These are phyloP conservation scores for Gortyna flavago DNA, from an alignment of 2,888 invertebrate species.

Conservation along the genomic window DNA sequence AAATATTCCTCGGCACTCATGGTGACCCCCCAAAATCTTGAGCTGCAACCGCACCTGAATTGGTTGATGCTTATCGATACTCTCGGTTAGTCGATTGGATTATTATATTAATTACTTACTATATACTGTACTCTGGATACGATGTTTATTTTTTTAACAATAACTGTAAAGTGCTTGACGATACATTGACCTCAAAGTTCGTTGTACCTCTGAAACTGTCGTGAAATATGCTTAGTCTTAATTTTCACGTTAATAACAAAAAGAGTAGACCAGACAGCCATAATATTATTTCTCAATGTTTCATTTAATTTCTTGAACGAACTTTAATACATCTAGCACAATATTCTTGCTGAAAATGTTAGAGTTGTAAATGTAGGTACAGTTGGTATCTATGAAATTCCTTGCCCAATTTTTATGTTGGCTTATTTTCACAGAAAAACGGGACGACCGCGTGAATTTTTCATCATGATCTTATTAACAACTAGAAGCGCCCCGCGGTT, in stretches of 20 bases:
- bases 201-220: conserved; percentile 33
- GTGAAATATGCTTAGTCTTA: conserved; percentile 44
- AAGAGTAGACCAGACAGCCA: conserved; percentile 50
- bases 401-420: conserved; percentile 46
- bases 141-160: background rate
- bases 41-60: too few species aligned
- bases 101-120: too few species aligned
- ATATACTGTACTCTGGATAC: background rate
- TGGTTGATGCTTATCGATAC: background rate
- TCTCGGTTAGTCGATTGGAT: background rate
- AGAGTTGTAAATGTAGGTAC: conserved; percentile 41
- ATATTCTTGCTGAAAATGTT: conserved; percentile 47
- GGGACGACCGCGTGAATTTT: conserved; percentile 32
- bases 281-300: conserved; percentile 52
- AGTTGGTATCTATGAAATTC: conserved; percentile 49
- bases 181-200: conserved; percentile 32
- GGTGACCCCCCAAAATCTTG: too few species aligned
- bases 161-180: conserved; percentile 12
- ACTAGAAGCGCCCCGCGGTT: too few species aligned
- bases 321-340: conserved; percentile 52
- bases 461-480: conserved; percentile 28
- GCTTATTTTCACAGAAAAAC: conserved; percentile 48
- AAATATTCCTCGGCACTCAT: too few species aligned
- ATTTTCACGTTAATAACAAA: conserved; percentile 51
- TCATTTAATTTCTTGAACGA: conserved; percentile 52